Percentiles rank a stretch among this genome's conserved stretches.
phyloP scores from a whole-genome alignment of 2,797 vertebrate species.

The Gambelia wislizenii region DNA sequence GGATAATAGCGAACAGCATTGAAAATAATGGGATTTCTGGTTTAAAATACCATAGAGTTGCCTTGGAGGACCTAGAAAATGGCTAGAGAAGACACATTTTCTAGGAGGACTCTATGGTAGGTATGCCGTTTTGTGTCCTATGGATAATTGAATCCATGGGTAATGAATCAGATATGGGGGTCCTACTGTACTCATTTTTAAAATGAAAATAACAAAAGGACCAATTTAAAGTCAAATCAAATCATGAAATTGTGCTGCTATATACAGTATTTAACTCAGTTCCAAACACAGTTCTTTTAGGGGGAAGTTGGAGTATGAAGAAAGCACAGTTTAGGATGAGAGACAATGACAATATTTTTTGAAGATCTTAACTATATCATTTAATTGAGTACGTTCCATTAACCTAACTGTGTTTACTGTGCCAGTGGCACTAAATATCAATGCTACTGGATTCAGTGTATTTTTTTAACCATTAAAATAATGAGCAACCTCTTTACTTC shows the following conservation, averaged over 20 bases:
- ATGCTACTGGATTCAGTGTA: neutral
- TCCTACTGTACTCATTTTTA: too few species aligned
- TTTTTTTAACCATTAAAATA: too few species aligned
- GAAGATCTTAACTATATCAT: neutral
- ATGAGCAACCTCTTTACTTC: too few species aligned
- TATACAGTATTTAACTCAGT: neutral
- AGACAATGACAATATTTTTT: neutral
- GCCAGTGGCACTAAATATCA: neutral
- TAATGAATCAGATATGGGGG: too few species aligned
- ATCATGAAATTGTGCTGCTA: neutral
- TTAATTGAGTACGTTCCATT: neutral
- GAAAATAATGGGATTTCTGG: too few species aligned
- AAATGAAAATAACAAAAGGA: neutral
- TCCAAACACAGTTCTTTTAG: neutral
- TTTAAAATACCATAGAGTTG: too few species aligned
- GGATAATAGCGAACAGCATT: too few species aligned
- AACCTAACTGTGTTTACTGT: neutral
- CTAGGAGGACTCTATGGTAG: too few species aligned
- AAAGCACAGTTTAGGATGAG: neutral
- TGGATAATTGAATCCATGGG: too few species aligned
- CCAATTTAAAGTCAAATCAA: neutral
- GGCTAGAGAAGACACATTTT: too few species aligned
- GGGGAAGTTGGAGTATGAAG: neutral
- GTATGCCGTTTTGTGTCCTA: too few species aligned
- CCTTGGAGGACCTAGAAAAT: too few species aligned